Evolutionary conservation across 2,888 invertebrate species (phyloP).

Genomic region (Lasioglossum marginatum): DNA sequence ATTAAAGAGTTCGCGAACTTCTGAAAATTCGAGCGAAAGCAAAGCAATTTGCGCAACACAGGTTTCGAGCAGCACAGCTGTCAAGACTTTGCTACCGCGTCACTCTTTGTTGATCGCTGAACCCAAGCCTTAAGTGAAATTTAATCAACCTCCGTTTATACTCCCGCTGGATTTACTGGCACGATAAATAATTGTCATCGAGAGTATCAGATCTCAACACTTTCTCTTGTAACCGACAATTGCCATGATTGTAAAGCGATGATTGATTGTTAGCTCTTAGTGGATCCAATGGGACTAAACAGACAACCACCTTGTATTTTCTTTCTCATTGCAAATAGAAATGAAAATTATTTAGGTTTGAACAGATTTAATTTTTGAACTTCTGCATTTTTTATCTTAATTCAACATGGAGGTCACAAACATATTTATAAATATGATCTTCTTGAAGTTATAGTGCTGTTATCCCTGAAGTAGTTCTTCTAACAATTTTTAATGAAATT

Average conservation of each 20-base stretch:
- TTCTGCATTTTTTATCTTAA: too few relatives aligned
- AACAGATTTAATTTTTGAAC: too few relatives aligned
- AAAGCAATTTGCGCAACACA: background rate
- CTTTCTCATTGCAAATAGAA: background rate
- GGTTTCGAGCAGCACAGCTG: background rate
- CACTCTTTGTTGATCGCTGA: background rate
- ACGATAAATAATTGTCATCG: background rate
- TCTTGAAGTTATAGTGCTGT: too few relatives aligned
- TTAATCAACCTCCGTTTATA: slow-evolving; percentile 4
- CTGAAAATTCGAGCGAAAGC: background rate
- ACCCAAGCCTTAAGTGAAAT: background rate
- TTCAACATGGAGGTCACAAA: too few relatives aligned
- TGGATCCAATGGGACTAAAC: background rate
- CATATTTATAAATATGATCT: too few relatives aligned
- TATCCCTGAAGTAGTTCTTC: too few relatives aligned
- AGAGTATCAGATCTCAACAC: background rate
- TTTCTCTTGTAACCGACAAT: slow-evolving; percentile 1
- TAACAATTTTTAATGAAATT: too few relatives aligned
- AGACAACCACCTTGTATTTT: background rate
- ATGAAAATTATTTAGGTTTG: background rate
- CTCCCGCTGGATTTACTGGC: background rate
- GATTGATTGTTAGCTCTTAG: background rate
- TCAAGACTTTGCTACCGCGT: background rate
- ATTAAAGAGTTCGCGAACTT: background rate
- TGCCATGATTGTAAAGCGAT: background rate